A percentile compares a stretch with the other conserved stretches of the same genome.
These are phyloP conservation scores for Adelosebastes latens DNA, from an alignment of 2,797 vertebrate genomes.

Conservation along the genomic window DNA sequence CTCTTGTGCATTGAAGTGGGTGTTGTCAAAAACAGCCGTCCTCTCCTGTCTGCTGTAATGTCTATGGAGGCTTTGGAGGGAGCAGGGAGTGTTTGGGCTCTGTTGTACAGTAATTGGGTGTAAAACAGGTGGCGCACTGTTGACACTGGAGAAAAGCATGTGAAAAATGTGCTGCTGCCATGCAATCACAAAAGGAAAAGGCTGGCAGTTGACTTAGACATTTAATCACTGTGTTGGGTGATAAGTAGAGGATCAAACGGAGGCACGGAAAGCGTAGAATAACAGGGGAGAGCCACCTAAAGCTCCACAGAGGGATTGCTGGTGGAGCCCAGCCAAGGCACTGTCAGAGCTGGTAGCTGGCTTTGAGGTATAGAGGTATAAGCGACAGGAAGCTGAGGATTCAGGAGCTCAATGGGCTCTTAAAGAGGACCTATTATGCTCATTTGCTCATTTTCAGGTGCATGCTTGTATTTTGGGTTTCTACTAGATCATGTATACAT, in stretches of 20 bases:
- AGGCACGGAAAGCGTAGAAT: conserved; percentile 67
- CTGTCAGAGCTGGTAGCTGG: conserved; percentile 33
- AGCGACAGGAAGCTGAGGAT: conserved; percentile 19
- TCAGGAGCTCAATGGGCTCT: not conserved
- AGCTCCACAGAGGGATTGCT: conserved; percentile 63
- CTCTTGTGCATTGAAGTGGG: not conserved
- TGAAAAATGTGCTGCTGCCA: conserved; percentile 83
- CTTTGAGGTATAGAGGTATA: conserved; percentile 13
- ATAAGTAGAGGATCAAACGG: conserved; percentile 78
- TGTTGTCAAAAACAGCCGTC: conserved; percentile 16
- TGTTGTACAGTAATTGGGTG: conserved; percentile 76
- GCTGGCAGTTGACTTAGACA: conserved; percentile 75
- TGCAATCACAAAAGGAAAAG: conserved; percentile 76
- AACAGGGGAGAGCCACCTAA: conserved; percentile 62
- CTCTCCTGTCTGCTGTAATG: conserved; percentile 5
- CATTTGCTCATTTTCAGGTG: not conserved
- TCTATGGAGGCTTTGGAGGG: not conserved
- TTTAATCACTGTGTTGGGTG: conserved; percentile 78
- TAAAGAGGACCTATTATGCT: not conserved
- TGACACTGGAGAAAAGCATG: conserved; percentile 79
- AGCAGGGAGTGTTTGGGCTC: conserved; percentile 43
- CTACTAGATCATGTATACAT: accelerated
- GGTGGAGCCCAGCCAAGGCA: conserved; percentile 51
- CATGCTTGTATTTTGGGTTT: too few species aligned
- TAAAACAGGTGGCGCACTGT: conserved; percentile 83